Evolutionary conservation across 2,888 invertebrate genomes (phyloP), one percentile per base, ranked within the genome.

Genomic region (Harmothoe impar): DNA sequence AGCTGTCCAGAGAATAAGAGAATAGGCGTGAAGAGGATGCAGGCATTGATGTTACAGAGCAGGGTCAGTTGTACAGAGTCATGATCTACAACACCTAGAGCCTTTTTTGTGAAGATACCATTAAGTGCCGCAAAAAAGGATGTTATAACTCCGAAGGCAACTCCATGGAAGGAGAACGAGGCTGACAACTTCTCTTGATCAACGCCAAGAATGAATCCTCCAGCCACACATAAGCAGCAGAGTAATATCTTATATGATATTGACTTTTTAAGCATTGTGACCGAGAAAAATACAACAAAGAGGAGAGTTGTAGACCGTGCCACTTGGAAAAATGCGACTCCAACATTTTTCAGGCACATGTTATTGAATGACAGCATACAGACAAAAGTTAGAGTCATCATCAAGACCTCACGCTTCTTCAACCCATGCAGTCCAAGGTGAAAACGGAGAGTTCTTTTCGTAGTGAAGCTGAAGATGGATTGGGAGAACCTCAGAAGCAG

Each of bases 301-400:
- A 95, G 94, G 0, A 96, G 93, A 0, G 96, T 96, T 56, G 95
- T 93, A 0, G 95, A 96, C 12, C 96, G 91, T 0, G 95, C 95
- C 0, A 95, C 94, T 91, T 95, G 91, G 54, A 95, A 96, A 92
- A 96, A 96, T 10, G 95, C 94, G 0, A 96, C 95, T 54, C 94
- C 95, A 29, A 96, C 95, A 91, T 95, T 94, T 90, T 95, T 95
- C 81, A 96, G 92, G 94, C 95, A 95, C 0, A 96, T 93, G 92
- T 96, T 96, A 92, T 96, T 96, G 92, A 96, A 94, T 0, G 95
- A 93, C 51, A 96, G 92, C 90, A 94, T 94, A 23, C 93, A 93
- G 5, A 95, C 94, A 89, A 94, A 95, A 12, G 94, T 92, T 17
- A 93, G 92, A 0, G 95, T 94, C 89, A 95, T 92, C 35, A 93